A percentile compares a stretch with the other conserved stretches of the same genome.
Conservation (phyloP, 2,113 vertebrate genomes). For the Hyaena hyaena region DNA sequence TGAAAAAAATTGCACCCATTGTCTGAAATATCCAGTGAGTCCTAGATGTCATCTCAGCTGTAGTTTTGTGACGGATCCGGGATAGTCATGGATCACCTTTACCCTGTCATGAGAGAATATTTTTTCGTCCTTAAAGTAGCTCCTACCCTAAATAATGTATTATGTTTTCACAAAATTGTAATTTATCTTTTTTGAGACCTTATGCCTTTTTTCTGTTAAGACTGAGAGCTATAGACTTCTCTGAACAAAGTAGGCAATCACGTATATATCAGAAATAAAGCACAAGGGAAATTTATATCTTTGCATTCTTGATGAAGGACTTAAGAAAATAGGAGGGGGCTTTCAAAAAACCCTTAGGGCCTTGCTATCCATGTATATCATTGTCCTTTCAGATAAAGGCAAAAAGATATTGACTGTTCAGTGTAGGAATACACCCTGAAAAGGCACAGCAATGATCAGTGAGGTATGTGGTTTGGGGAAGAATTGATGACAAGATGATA, state of each 20-base stretch:
- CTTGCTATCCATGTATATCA: background rate
- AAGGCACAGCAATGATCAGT: background rate
- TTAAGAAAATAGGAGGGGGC: background rate
- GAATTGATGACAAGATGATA: background rate
- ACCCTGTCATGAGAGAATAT: background rate
- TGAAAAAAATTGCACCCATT: background rate
- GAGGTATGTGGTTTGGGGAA: background rate
- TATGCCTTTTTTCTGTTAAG: background rate
- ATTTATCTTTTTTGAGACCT: background rate
- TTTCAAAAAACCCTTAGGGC: background rate
- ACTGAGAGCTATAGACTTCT: background rate
- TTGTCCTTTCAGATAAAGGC: background rate
- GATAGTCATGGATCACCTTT: background rate
- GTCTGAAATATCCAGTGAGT: background rate
- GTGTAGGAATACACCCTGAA: background rate
- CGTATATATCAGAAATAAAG: background rate
- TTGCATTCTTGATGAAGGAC: background rate
- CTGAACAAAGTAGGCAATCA: background rate
- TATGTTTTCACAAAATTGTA: background rate
- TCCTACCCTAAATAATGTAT: background rate
- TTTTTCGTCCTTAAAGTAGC: background rate
- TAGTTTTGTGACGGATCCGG: background rate
- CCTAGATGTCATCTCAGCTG: background rate
- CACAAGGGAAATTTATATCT: background rate
- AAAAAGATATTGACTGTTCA: background rate